Conservation (phyloP, 2,797 vertebrate species). For the Catostomus latipinnis region DNA sequence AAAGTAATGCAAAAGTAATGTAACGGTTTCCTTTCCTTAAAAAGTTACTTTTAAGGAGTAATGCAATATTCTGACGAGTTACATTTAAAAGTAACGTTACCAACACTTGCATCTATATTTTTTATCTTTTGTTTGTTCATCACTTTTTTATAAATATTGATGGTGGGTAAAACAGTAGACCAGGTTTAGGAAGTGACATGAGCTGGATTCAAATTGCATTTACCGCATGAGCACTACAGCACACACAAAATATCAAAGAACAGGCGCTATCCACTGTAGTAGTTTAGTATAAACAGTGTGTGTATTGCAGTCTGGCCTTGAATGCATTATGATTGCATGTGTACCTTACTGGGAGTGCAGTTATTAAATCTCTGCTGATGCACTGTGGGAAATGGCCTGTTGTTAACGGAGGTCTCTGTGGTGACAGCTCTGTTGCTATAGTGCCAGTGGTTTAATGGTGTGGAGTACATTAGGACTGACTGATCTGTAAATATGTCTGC, state of each 20-base stretch:
- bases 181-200: no score
- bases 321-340: slow-evolving; percentile 6
- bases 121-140: no score
- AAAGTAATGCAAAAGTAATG: no score
- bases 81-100: no score
- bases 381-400: slow-evolving; percentile 35
- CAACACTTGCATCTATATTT: no score
- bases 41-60: no score
- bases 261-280: neutral
- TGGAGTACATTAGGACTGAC: slow-evolving; percentile 67
- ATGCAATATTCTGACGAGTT: no score
- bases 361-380: slow-evolving; percentile 32
- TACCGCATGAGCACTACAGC: neutral
- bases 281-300: slow-evolving; percentile 5
- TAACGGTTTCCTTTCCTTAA: no score
- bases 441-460: slow-evolving; percentile 58
- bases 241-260: neutral
- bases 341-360: neutral
- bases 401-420: slow-evolving; percentile 36
- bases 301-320: slow-evolving; percentile 13
- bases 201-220: neutral
- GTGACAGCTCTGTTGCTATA: slow-evolving; percentile 18
- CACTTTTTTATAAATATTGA: no score
- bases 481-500: slow-evolving; percentile 80
- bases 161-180: no score